Evolutionary conservation across 2,797 vertebrate genomes (phyloP), one percentile per base, ranked within the genome.

Genomic region (Anableps anableps): DNA sequence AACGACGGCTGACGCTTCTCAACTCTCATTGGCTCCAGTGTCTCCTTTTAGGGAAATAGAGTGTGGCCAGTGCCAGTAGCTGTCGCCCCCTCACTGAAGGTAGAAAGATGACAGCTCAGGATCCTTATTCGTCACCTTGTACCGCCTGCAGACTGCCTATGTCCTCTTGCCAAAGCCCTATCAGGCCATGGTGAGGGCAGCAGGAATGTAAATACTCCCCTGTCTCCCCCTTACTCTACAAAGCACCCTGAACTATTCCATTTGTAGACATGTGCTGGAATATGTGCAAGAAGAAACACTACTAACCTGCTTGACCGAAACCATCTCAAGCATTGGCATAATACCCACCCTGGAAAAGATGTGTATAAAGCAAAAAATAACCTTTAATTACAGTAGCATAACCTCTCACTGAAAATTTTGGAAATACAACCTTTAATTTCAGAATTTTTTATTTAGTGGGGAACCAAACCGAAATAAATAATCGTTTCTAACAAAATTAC

Each of bases 21-120:
- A 43, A 80, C 89, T 92, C 91, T 94, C 95, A 96, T 96, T 96
- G 96, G 96, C 92, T 93, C 92, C 83, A 53, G 82, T 82, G 89
- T 96, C 88, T 96, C 96, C 96, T 96, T 96, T 94, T 96, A 96
- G 94, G 96, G 96, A 90, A 94, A 90, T 95, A 85, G 85, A 91
- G 92, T 87, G 89, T 86, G 90, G 93, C 95, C 94, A 93, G 94
- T 96, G 93, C 90, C 93, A 85, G 86, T 16, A 80, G 76, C 84
- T 82, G 85, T n/a, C 86, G 81, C 70, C 87, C 78, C 41, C 75
- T 64, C 83, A 71, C 89, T n/a, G 87, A 80, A 79, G 53, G 80
- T 58, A 81, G 84, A 83, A 43, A 23, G 62, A 75, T 76, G 62
- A 78, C 78, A 72, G 83, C 83, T 88, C 80, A n/a, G 86, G 84